phyloP scores from a whole-genome alignment of 2,888 invertebrate species.

The Sphaerophoria taeniata region DNA sequence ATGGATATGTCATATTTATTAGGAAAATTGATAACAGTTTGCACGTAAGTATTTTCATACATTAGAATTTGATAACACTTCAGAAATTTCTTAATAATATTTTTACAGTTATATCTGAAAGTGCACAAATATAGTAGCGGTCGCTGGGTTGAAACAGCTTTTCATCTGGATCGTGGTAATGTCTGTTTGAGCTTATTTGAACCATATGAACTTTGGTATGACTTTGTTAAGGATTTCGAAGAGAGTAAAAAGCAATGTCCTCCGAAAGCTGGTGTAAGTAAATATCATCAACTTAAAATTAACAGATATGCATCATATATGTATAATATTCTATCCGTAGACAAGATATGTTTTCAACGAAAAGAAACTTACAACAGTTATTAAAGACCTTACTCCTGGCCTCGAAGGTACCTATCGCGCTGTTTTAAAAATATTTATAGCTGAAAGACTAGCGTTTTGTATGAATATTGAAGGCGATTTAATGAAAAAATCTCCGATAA shows the following conservation, averaged over 20 bases:
- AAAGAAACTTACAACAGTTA: slow-evolving; percentile 1
- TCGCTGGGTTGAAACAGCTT: slow-evolving; percentile 1
- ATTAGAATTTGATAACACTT: background rate
- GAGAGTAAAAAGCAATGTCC: background rate
- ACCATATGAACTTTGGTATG: slow-evolving; percentile 8
- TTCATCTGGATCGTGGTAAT: slow-evolving; percentile 3
- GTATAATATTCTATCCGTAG: background rate
- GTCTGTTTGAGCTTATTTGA: background rate
- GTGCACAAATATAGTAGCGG: background rate
- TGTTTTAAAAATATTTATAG: background rate
- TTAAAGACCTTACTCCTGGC: background rate
- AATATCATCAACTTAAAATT: background rate
- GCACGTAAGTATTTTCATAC: background rate
- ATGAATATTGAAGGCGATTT: slow-evolving; percentile 1
- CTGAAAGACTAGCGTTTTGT: background rate
- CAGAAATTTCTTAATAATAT: background rate
- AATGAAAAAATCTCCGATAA: background rate
- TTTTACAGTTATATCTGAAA: background rate
- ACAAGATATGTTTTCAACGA: slow-evolving; percentile 1
- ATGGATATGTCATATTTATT: background rate
- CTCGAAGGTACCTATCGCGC: slow-evolving; percentile 3
- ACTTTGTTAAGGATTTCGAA: slow-evolving; percentile 1
- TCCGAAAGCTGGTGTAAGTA: background rate
- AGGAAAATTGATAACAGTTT: background rate
- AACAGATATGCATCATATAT: background rate